Evolutionary conservation across 2,113 vertebrate genomes (phyloP).

Genomic region (Tychaedon coryphoeus): DNA sequence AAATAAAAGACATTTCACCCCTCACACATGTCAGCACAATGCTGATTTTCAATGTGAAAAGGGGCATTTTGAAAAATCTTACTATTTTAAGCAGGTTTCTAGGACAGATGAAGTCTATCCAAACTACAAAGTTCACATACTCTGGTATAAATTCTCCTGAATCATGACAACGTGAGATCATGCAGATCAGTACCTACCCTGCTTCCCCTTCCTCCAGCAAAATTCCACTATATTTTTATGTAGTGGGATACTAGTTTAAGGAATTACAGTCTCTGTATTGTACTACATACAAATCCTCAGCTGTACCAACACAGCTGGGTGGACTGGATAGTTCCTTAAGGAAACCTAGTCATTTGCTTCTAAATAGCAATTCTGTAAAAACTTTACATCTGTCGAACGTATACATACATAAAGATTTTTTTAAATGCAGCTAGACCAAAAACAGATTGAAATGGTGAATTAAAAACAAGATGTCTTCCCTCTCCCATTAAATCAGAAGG

Average conservation of each 20-base stretch:
- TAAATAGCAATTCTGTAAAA: background rate
- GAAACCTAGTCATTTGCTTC: background rate
- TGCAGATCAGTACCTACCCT: background rate
- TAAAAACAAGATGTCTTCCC: background rate
- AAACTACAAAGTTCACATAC: background rate
- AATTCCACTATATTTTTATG: background rate
- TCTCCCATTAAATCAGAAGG: background rate
- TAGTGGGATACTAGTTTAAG: background rate
- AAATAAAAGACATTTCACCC: background rate
- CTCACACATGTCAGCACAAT: background rate
- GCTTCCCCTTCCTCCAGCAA: background rate
- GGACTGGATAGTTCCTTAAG: background rate
- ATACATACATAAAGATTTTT: accelerated
- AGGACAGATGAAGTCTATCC: background rate
- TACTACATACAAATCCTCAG: background rate
- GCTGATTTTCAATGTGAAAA: background rate
- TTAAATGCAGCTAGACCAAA: background rate
- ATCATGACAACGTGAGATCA: background rate
- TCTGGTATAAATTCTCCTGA: background rate
- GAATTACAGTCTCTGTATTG: background rate
- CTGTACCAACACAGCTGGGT: background rate
- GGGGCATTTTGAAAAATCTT: background rate
- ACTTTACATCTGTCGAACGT: background rate
- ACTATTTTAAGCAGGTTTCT: background rate
- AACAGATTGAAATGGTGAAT: background rate